phyloP scores from a whole-genome alignment of 2,888 invertebrate genomes.

The Lingula anatina region DNA sequence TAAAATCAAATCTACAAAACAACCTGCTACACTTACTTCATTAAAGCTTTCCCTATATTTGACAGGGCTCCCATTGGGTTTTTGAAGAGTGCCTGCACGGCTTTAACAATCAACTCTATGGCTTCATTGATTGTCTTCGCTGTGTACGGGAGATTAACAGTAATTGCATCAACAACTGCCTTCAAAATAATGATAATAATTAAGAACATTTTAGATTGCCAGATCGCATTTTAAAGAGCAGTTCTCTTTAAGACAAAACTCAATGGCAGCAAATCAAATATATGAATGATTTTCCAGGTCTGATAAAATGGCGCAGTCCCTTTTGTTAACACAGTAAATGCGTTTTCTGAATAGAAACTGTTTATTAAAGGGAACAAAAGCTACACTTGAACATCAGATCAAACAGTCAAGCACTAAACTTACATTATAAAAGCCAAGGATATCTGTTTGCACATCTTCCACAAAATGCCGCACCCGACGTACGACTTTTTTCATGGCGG shows the following conservation, averaged over 20 bases:
- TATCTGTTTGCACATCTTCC: constrained; percentile 8
- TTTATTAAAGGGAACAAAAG: too few relatives aligned
- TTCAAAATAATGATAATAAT: too few relatives aligned
- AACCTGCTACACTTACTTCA: constrained; percentile 15
- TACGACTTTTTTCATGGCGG: constrained; percentile 8
- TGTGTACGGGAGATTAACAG: constrained; percentile 19
- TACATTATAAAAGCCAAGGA: constrained; percentile 11
- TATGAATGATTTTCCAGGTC: too few relatives aligned
- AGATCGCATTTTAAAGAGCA: too few relatives aligned
- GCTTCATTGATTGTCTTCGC: constrained; percentile 17
- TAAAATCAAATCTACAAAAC: too few relatives aligned
- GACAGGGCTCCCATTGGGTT: constrained; percentile 16
- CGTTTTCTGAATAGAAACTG: too few relatives aligned
- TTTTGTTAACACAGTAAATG: too few relatives aligned
- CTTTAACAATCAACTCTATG: constrained; percentile 10
- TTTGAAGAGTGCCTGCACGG: constrained; percentile 10
- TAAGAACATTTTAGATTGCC: too few relatives aligned
- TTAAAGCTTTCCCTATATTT: constrained; percentile 11
- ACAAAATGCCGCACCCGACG: constrained; percentile 7
- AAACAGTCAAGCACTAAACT: background rate
- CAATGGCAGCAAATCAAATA: too few relatives aligned
- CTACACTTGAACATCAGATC: too few relatives aligned
- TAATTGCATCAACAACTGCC: constrained; percentile 19
- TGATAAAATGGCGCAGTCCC: too few relatives aligned
- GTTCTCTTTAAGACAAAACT: too few relatives aligned